Conservation (phyloP, 1,140 invertebrate species). For the Teleogryllus occipitalis region DNA sequence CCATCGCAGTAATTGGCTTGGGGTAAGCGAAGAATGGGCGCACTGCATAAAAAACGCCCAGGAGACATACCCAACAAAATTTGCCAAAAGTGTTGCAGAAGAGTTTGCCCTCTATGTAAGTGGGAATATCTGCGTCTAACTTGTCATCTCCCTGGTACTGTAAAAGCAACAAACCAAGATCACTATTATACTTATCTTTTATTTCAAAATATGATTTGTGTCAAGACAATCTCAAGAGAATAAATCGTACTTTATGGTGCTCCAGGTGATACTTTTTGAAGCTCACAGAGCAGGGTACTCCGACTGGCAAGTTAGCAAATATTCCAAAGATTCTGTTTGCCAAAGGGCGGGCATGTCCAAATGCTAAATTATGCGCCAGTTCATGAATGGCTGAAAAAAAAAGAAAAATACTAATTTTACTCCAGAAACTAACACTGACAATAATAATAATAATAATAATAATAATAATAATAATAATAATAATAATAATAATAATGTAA, state of each 20-base stretch:
- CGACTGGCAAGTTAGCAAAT: conserved; percentile 95
- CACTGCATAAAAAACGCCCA: conserved; percentile 94
- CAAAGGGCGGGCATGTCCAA: conserved; percentile 79
- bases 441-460: no score
- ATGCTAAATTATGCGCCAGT: conserved; percentile 94
- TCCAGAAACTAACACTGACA: no score
- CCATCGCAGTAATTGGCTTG: conserved; percentile 69
- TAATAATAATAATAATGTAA: no score
- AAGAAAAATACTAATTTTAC: no score
- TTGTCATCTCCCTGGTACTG: conserved; percentile 93
- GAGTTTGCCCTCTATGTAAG: conserved; percentile 81
- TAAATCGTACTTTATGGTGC: conserved; percentile 77
- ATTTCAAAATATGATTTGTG: no score
- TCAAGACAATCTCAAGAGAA: no score
- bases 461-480: no score
- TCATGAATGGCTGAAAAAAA: conserved; percentile 81
- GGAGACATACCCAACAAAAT: conserved; percentile 87
- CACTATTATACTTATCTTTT: no score
- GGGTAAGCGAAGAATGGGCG: conserved; percentile 87
- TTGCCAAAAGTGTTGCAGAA: conserved; percentile 91
- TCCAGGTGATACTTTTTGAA: conserved; percentile 98
- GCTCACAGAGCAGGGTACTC: conserved; percentile 88
- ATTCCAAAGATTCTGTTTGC: conserved; percentile 84
- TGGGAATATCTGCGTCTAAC: conserved; percentile 93
- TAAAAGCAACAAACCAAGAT: conserved; percentile 24